A percentile compares a stretch with the other conserved stretches of the same genome.
phyloP scores from a whole-genome alignment of 2,797 vertebrate genomes.

The Thaleichthys pacificus region DNA sequence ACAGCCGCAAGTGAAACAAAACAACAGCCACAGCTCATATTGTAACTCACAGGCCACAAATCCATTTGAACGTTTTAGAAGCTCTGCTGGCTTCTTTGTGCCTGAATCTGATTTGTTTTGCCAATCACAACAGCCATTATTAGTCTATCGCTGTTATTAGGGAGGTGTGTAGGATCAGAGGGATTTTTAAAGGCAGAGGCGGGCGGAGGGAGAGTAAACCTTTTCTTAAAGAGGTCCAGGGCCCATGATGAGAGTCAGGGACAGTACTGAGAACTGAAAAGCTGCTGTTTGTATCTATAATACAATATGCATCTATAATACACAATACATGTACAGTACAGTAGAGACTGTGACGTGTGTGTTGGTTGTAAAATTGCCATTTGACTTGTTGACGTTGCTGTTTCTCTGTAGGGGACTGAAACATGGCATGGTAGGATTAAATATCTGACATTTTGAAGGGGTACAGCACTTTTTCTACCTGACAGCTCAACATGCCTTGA shows the following conservation, averaged over 20 bases:
- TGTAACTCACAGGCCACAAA: background rate
- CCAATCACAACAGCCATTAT: slow-evolving; percentile 48
- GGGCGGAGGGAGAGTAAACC: slow-evolving; percentile 34
- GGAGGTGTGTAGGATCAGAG: slow-evolving; percentile 16
- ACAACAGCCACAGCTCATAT: slow-evolving; percentile 10
- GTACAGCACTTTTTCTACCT: background rate
- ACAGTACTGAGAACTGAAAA: too few relatives aligned
- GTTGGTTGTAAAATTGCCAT: background rate
- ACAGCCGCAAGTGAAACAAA: slow-evolving; percentile 10
- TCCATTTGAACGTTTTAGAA: slow-evolving; percentile 36
- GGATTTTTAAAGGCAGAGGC: slow-evolving; percentile 16
- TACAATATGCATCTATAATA: too few relatives aligned
- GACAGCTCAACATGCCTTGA: slow-evolving; percentile 12
- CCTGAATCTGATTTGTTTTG: slow-evolving; percentile 46
- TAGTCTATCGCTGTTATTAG: slow-evolving; percentile 39
- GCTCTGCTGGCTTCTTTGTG: slow-evolving; percentile 13
- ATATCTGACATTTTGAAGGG: background rate
- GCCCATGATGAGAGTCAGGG: slow-evolving; percentile 13
- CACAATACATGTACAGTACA: too few relatives aligned
- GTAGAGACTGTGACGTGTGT: background rate
- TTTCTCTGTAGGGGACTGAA: background rate
- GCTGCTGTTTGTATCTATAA: too few relatives aligned
- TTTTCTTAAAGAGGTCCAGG: slow-evolving; percentile 46
- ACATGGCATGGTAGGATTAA: background rate
- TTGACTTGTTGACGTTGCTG: background rate